phyloP scores from a whole-genome alignment of 2,113 vertebrate genomes.

The Chlamydotis undulata region DNA sequence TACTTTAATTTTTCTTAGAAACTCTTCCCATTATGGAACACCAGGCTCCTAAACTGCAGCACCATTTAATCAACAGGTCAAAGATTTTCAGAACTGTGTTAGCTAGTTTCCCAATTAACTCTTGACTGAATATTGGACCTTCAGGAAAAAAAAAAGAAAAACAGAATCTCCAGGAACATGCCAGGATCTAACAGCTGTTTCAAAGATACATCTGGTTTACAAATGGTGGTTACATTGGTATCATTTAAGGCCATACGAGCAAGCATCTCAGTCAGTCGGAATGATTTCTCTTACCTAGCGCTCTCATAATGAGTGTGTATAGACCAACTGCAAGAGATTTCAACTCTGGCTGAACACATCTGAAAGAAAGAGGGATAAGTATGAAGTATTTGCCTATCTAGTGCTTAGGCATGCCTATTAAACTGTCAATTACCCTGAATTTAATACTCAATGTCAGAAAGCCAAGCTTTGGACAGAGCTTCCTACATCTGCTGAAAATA shows the following conservation, averaged over 20 bases:
- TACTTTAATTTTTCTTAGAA: neutral
- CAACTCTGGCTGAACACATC: slow-evolving; percentile 85
- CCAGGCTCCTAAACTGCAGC: neutral
- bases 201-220: neutral
- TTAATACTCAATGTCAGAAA: neutral
- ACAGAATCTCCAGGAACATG: neutral
- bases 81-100: neutral
- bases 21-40: neutral
- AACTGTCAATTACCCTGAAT: neutral
- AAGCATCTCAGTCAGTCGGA: neutral
- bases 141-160: neutral
- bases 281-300: slow-evolving; percentile 79
- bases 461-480: neutral
- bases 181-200: neutral
- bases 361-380: slow-evolving; percentile 57
- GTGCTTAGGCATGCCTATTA: neutral
- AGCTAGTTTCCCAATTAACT: neutral
- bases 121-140: neutral
- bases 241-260: neutral
- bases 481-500: neutral
- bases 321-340: slow-evolving; percentile 91
- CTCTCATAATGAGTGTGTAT: slow-evolving; percentile 75
- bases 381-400: neutral
- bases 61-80: neutral
- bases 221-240: neutral